Evolutionary conservation across 2,888 invertebrate genomes (phyloP), one percentile per base, ranked within the genome.

Genomic region (Drosophila lacicola): DNA sequence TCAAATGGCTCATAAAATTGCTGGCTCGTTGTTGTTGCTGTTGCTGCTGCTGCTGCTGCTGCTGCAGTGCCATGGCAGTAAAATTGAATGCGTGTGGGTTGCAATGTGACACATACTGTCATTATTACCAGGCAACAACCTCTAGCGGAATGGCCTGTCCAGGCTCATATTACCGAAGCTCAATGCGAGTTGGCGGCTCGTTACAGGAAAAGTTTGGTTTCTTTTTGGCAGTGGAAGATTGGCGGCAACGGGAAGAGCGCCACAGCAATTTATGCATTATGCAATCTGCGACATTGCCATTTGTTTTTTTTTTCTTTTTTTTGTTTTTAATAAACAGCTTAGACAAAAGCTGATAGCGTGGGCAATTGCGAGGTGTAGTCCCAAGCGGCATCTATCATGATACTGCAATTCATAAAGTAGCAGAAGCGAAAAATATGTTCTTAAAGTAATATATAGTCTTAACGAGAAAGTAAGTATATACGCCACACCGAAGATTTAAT

Each of bases 11-110:
- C 80, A 85, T 88, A 83, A 86, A 88, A 80, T 68, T 75, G 74
- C 71, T 57, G 69, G 69, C 53, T 73, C 53, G 11, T 74, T 54
- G 57, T 42, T 53, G 53, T 44, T 74, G 69, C 0, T 33, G 36
- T n/a, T 64, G 60, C 9, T 36, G 19, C 34, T 64, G 70, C 47
- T 60, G 64, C 1, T 39, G 55, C 13, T 57, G 62, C 33, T 45
- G 45, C 51, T 70, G 61, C 67, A 55, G 41, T 57, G 60, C 53
- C 71, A 68, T 58, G 70, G 74, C 74, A 72, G 74, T 89, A 70
- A 89, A 89, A 88, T 86, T 88, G 88, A 88, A 89, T 88, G 86
- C 85, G 86, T 90, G 91, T 91, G 90, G 89, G 91, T 90, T 88
- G 90, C 82, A 80, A 88, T 86, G 82, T 90, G 90, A 88, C 91